Percentiles rank a stretch among this genome's conserved stretches.
phyloP scores from a whole-genome alignment of 2,797 vertebrate genomes.

The Hemitrygon akajei region DNA sequence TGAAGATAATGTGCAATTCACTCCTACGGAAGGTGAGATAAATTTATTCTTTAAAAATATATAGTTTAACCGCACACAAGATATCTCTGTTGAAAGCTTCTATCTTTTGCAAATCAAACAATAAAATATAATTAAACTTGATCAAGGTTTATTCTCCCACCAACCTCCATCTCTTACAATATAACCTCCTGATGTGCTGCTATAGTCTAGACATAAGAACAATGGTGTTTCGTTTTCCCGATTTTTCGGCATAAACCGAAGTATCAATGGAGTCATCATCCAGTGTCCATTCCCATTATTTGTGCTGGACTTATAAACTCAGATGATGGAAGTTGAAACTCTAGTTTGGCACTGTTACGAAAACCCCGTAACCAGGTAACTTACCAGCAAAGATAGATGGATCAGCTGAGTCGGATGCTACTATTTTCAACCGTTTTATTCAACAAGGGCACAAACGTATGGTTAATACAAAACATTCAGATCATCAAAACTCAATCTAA shows the following conservation, averaged over 20 bases:
- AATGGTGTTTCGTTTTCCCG: background rate
- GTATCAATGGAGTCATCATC: background rate
- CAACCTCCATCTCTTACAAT: too few species aligned
- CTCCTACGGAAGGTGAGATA: background rate
- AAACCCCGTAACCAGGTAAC: too few species aligned
- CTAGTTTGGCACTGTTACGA: too few species aligned
- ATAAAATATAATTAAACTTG: background rate
- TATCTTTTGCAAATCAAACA: background rate
- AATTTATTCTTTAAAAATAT: slow-evolving; percentile 10
- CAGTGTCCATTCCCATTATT: background rate
- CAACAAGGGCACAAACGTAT: too few species aligned
- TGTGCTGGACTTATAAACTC: background rate
- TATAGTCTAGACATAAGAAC: background rate
- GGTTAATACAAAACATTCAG: too few species aligned
- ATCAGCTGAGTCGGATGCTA: too few species aligned
- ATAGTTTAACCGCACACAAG: background rate
- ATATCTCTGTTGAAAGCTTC: background rate
- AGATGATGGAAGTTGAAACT: background rate
- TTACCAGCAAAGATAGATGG: too few species aligned
- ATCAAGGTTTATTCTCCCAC: background rate
- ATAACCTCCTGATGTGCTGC: background rate
- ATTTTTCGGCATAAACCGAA: background rate
- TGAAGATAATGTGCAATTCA: background rate
- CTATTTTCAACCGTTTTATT: too few species aligned
- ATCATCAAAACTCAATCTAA: too few species aligned